Conservation (phyloP, 2,113 vertebrate species). For the Gulo gulo region DNA sequence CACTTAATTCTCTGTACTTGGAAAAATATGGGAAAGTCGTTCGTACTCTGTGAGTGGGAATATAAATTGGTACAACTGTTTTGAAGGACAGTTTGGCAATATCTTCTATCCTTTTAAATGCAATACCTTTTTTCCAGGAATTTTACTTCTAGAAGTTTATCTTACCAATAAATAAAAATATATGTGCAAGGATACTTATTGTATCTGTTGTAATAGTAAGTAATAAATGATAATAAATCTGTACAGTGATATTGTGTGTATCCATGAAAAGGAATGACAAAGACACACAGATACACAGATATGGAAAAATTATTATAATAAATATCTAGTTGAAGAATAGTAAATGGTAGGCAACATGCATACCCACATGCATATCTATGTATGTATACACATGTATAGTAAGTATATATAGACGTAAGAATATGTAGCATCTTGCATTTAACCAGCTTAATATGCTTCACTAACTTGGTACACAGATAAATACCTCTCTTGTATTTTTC, state of each 20-base stretch:
- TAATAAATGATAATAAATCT: slow-evolving; percentile 6
- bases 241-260: background rate
- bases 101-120: background rate
- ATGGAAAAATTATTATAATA: background rate
- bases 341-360: background rate
- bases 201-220: background rate
- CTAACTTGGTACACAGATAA: background rate
- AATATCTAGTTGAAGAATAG: slow-evolving; percentile 14
- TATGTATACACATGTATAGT: background rate
- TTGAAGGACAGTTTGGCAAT: background rate
- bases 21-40: background rate
- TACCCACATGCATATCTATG: background rate
- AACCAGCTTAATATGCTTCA: background rate
- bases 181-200: background rate
- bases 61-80: background rate
- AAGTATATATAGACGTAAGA: background rate
- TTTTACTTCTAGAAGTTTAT: slow-evolving; percentile 23
- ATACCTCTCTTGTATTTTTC: background rate
- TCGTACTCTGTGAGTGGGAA: background rate
- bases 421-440: background rate
- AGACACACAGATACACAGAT: background rate
- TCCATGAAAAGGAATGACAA: background rate
- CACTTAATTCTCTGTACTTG: background rate
- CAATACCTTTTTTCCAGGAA: background rate
- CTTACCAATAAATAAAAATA: background rate